phyloP scores from a whole-genome alignment of 1,140 invertebrate species.

The Globodera ellingtonae region DNA sequence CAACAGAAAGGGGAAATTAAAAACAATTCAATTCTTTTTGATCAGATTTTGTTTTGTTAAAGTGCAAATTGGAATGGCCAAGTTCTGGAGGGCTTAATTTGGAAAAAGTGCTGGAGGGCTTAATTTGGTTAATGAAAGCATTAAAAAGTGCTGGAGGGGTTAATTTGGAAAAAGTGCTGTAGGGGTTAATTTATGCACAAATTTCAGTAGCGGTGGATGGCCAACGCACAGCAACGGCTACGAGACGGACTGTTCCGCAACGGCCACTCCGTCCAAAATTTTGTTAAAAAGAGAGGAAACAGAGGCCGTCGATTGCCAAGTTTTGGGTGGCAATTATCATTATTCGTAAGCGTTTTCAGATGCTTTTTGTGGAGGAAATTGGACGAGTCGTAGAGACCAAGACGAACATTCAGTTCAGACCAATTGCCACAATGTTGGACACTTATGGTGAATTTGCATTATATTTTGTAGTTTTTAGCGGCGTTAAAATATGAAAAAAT shows the following conservation, averaged over 20 bases:
- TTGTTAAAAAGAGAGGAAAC: not conserved
- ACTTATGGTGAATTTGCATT: not conserved
- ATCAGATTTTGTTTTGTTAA: too few relatives aligned
- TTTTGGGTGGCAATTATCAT: not conserved
- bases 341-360: not conserved
- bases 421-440: not conserved
- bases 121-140: too few relatives aligned
- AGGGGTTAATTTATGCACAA: not conserved
- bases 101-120: too few relatives aligned
- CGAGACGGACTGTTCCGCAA: slow-evolving; percentile 17
- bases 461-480: too few relatives aligned
- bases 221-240: not conserved
- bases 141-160: too few relatives aligned
- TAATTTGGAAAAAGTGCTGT: too few relatives aligned
- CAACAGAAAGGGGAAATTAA: too few relatives aligned
- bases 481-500: not conserved
- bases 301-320: slow-evolving; percentile 13
- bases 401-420: slow-evolving; percentile 8
- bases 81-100: too few relatives aligned
- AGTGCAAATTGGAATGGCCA: too few relatives aligned
- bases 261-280: not conserved
- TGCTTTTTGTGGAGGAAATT: not conserved
- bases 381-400: not conserved
- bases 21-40: too few relatives aligned
- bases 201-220: not conserved